Percentiles rank a stretch among this genome's conserved stretches.
Evolutionary conservation across 2,797 vertebrate species (phyloP).

Genomic region (Xenopus petersii): DNA sequence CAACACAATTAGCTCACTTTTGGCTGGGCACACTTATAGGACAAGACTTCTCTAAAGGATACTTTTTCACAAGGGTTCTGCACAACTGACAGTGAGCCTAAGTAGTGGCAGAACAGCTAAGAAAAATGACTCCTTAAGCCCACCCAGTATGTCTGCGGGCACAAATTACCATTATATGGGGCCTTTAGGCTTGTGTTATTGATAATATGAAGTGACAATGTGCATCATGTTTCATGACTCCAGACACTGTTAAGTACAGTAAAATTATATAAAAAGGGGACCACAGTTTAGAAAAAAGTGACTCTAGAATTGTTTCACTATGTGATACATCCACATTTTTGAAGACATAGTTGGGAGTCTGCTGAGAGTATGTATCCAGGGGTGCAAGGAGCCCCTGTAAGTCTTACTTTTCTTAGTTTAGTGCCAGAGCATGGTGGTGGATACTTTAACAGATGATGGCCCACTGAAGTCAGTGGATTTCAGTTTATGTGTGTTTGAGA

Average conservation of each 20-base stretch:
- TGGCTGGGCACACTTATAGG: conserved; percentile 28
- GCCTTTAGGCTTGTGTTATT: not conserved
- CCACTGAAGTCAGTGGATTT: too few species aligned
- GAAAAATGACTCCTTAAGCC: not conserved
- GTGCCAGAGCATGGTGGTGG: too few species aligned
- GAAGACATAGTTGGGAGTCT: too few species aligned
- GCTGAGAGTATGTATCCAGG: too few species aligned
- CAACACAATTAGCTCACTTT: conserved; percentile 37
- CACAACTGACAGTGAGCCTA: conserved; percentile 30
- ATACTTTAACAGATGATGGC: too few species aligned
- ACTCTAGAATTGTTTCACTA: too few species aligned
- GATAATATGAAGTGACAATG: not conserved
- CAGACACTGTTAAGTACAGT: not conserved
- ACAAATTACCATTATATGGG: not conserved
- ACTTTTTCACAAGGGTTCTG: conserved; percentile 35
- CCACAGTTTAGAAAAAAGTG: not conserved
- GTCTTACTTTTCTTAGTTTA: too few species aligned
- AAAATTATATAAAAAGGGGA: not conserved
- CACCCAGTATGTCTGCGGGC: not conserved
- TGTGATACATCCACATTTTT: too few species aligned
- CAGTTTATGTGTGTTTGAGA: too few species aligned
- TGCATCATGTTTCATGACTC: not conserved
- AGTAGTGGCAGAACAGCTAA: not conserved
- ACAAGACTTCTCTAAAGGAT: conserved; percentile 25
- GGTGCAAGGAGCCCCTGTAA: too few species aligned